A percentile compares a stretch with the other conserved stretches of the same genome.
phyloP scores from a whole-genome alignment of 2,113 vertebrate species.

The Rhizomys pruinosus region DNA sequence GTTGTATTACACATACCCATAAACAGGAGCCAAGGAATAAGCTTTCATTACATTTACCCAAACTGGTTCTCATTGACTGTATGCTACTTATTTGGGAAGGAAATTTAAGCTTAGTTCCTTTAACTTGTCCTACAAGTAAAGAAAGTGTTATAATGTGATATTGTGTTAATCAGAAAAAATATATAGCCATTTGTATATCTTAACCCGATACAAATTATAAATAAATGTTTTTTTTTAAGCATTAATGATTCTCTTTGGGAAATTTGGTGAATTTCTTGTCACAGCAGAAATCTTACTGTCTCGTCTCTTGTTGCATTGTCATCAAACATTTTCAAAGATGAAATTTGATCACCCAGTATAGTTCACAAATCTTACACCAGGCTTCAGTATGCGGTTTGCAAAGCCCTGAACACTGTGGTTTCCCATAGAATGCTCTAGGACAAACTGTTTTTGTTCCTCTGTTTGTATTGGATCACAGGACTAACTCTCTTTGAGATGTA shows the following conservation, averaged over 20 bases:
- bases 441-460: background rate
- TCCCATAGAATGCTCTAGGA: slow-evolving; percentile 21
- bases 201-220: too few relatives aligned
- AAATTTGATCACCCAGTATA: background rate
- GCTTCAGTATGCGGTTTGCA: slow-evolving; percentile 30
- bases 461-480: slow-evolving; percentile 43
- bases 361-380: background rate
- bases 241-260: slow-evolving; percentile 52
- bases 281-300: background rate
- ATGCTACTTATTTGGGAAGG: too few relatives aligned
- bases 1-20: too few relatives aligned
- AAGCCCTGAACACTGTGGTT: background rate
- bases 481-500: slow-evolving; percentile 9
- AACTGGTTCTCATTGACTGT: too few relatives aligned
- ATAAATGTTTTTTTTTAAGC: too few relatives aligned
- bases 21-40: too few relatives aligned
- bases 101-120: too few relatives aligned
- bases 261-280: background rate
- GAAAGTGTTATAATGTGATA: too few relatives aligned
- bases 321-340: slow-evolving; percentile 40
- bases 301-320: background rate
- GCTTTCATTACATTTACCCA: too few relatives aligned
- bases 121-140: too few relatives aligned
- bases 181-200: too few relatives aligned
- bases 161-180: too few relatives aligned